Conservation (phyloP, 1,140 invertebrate genomes). For the Delia radicum region DNA sequence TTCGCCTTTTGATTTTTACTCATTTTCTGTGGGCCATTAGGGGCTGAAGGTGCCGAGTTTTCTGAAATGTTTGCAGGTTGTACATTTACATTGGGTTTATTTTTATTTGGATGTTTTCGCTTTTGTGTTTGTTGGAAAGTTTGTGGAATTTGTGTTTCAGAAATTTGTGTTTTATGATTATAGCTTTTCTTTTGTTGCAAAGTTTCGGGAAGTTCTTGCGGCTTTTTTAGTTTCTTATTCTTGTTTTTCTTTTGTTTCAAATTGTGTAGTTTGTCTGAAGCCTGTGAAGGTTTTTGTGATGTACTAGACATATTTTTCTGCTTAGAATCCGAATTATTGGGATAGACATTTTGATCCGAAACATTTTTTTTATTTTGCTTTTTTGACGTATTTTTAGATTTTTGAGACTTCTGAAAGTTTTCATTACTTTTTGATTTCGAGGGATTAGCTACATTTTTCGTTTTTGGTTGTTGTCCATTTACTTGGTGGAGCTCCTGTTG, state of each 20-base stretch:
- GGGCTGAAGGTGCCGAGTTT: too few species aligned
- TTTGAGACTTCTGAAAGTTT: not conserved
- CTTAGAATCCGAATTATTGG: too few species aligned
- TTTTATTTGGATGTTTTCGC: not conserved
- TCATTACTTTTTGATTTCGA: not conserved
- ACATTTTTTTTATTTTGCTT: not conserved
- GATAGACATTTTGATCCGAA: too few species aligned
- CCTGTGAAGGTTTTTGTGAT: too few species aligned
- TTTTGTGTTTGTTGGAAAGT: too few species aligned
- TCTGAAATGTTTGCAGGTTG: too few species aligned
- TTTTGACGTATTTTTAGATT: not conserved
- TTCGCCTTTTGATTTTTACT: not conserved
- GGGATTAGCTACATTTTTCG: not conserved
- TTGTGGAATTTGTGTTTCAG: not conserved
- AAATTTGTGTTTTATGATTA: not conserved
- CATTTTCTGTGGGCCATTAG: too few species aligned
- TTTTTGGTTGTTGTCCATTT: not conserved
- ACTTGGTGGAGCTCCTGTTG: not conserved
- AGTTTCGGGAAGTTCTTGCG: too few species aligned
- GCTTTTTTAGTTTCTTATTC: too few species aligned
- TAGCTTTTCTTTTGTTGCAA: not conserved
- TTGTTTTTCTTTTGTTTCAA: too few species aligned
- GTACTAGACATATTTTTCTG: too few species aligned
- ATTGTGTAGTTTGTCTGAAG: too few species aligned
- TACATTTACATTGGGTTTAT: not conserved